phyloP scores from a whole-genome alignment of 2,888 invertebrate genomes.

The Scaptomyza parva region DNA sequence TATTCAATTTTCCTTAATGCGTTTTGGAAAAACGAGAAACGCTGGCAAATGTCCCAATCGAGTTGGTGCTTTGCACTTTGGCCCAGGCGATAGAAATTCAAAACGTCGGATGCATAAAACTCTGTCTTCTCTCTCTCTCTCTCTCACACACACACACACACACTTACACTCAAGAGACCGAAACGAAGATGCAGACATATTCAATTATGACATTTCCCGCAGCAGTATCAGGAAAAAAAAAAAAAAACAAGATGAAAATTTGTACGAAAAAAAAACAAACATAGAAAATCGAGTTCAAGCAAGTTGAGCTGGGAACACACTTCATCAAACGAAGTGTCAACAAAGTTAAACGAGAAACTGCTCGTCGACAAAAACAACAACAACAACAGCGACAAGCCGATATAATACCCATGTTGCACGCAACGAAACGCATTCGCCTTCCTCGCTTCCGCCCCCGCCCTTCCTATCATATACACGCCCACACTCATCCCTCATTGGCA shows the following conservation, averaged over 20 bases:
- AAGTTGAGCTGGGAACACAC: conserved; percentile 53
- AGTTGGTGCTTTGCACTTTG: conserved; percentile 37
- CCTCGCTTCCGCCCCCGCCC: conserved; percentile 1
- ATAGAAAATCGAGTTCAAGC: conserved; percentile 9
- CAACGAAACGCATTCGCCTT: conserved; percentile 32
- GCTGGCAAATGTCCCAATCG: conserved; percentile 50
- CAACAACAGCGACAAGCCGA: conserved; percentile 20
- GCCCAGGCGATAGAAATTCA: conserved; percentile 60
- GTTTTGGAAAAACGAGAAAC: conserved; percentile 38
- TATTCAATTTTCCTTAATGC: conserved; percentile 67
- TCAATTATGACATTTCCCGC: conserved; percentile 66
- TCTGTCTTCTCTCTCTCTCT: too few relatives aligned
- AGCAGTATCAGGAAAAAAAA: not conserved
- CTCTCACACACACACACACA: too few relatives aligned
- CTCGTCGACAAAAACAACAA: conserved; percentile 26
- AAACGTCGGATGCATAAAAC: conserved; percentile 51
- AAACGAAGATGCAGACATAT: conserved; percentile 67
- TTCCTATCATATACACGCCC: not conserved
- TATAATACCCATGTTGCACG: conserved; percentile 64
- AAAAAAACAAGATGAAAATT: not conserved
- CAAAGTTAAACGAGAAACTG: conserved; percentile 75
- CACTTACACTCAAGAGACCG: conserved; percentile 57
- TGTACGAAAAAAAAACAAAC: not conserved
- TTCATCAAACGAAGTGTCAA: conserved; percentile 73
- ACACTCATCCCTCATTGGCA: conserved; percentile 27